Evolutionary conservation across 2,113 vertebrate genomes (phyloP), one percentile per base, ranked within the genome.

Genomic region (Camelus dromedarius): DNA sequence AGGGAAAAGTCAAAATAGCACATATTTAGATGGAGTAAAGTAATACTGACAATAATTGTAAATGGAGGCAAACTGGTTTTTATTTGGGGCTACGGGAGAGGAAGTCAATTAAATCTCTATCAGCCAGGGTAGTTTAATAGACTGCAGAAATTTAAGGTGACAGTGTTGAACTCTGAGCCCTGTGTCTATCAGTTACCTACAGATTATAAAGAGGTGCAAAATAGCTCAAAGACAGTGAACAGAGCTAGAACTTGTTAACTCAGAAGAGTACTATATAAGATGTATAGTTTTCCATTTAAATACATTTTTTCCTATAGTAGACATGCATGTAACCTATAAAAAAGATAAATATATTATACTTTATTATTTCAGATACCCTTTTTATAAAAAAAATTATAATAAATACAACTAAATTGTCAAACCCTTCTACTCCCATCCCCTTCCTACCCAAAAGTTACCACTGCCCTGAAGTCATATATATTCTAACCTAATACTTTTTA

Each of bases 11-110:
- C 58, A 93, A 80, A 97, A 26, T 75, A 92, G 26, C 54, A 90
- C 54, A 86, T 8, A 72, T 58, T 64, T 92, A 81, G 70, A 90
- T 82, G 48, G 42, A 89, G 32, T 92, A 84, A 93, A 85, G 79
- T 67, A 89, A 60, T 81, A 50, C 62, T 97, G 84, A 95, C 19
- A 77, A 72, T 26, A 89, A 93, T 94, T 84, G 20, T 56, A 96
- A 96, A 66, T 89, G 14, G 70, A 85, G 89, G 62, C 30, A 95
- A 72, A 60, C 12, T 75, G 50, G 11, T 26, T 96, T 88, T 91
- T 84, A 87, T 87, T 85, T 88, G 66, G 28, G 48, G 6, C 6
- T 89, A 30, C 72, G 58, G 20, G 26, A 91, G 48, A 93, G 11
- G 70, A 85, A 73, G 84, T 81, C 38, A 91, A 73, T 91, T 91